phyloP scores from a whole-genome alignment of 1,140 invertebrate species.

The Drosophila prosaltans region DNA sequence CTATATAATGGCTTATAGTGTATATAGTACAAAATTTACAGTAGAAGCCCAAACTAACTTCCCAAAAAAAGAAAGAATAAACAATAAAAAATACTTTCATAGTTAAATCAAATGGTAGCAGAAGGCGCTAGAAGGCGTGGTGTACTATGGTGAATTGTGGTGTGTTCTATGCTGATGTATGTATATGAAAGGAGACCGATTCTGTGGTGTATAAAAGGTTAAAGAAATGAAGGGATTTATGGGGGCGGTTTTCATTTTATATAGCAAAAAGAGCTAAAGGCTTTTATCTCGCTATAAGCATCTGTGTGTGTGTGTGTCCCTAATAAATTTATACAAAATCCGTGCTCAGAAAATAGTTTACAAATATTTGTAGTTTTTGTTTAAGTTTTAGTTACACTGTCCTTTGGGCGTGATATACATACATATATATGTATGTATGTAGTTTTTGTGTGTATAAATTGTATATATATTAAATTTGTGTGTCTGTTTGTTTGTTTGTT shows the following conservation, averaged over 20 bases:
- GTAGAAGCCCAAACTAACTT: slow-evolving; percentile 61
- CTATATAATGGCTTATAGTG: slow-evolving; percentile 45
- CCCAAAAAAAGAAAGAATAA: not conserved
- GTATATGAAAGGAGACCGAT: not conserved
- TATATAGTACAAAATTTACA: slow-evolving; percentile 82
- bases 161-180: not conserved
- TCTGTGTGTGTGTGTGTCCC: slow-evolving; percentile 51
- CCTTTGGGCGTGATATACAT: slow-evolving; percentile 73
- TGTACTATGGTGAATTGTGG: not conserved
- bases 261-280: slow-evolving; percentile 73
- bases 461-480: not conserved
- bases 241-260: not conserved
- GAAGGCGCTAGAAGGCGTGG: slow-evolving; percentile 1
- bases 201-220: slow-evolving; percentile 6
- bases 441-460: slow-evolving; percentile 14
- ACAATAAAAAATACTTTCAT: not conserved
- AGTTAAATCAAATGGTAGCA: slow-evolving; percentile 27
- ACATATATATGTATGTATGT: slow-evolving; percentile 37
- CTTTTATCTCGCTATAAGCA: slow-evolving; percentile 56
- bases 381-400: slow-evolving; percentile 75
- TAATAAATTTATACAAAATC: slow-evolving; percentile 78
- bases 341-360: slow-evolving; percentile 80
- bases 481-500: slow-evolving; percentile 31
- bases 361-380: slow-evolving; percentile 75
- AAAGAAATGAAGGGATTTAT: slow-evolving; percentile 16